phyloP scores from a whole-genome alignment of 30 jellyfish, hydroid and myxozoan genomes.

The Morbakka virulenta region DNA sequence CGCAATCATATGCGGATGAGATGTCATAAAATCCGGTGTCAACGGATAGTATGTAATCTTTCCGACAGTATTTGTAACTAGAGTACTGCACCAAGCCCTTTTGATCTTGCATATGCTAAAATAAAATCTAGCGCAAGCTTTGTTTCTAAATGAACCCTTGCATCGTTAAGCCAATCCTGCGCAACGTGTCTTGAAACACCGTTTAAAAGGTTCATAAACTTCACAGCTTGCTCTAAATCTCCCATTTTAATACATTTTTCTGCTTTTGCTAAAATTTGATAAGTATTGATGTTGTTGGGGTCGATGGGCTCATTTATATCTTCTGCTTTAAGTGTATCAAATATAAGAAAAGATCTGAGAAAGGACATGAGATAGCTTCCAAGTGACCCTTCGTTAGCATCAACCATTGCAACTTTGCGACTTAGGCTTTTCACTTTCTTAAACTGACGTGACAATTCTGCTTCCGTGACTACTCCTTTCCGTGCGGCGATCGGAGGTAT shows the following conservation, averaged over 20 bases:
- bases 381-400: slow-evolving; percentile 62
- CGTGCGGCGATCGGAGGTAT: slow-evolving; percentile 75
- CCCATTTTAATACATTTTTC: slow-evolving; percentile 66
- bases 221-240: slow-evolving; percentile 81
- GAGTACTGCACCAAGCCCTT: no score
- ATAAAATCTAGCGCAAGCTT: slow-evolving; percentile 72
- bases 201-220: slow-evolving; percentile 72
- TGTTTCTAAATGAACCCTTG: slow-evolving; percentile 77
- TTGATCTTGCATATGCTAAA: slow-evolving; percentile 71
- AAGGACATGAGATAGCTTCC: slow-evolving; percentile 66
- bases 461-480: slow-evolving; percentile 82
- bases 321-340: slow-evolving; percentile 50
- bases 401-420: slow-evolving; percentile 89
- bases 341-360: slow-evolving; percentile 57
- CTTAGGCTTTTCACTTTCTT: slow-evolving; percentile 64
- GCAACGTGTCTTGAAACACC: slow-evolving; percentile 82
- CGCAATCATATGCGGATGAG: no score
- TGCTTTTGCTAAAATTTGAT: slow-evolving; percentile 88
- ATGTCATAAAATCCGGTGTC: no score
- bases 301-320: slow-evolving; percentile 49
- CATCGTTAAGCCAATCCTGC: slow-evolving; percentile 84
- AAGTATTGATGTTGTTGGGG: slow-evolving; percentile 57
- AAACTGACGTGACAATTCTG: slow-evolving; percentile 54
- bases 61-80: no score
- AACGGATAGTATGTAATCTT: no score